A percentile compares a stretch with the other conserved stretches of the same genome.
Evolutionary conservation across 2,113 vertebrate genomes (phyloP).

Genomic region (Blennius ocellaris): DNA sequence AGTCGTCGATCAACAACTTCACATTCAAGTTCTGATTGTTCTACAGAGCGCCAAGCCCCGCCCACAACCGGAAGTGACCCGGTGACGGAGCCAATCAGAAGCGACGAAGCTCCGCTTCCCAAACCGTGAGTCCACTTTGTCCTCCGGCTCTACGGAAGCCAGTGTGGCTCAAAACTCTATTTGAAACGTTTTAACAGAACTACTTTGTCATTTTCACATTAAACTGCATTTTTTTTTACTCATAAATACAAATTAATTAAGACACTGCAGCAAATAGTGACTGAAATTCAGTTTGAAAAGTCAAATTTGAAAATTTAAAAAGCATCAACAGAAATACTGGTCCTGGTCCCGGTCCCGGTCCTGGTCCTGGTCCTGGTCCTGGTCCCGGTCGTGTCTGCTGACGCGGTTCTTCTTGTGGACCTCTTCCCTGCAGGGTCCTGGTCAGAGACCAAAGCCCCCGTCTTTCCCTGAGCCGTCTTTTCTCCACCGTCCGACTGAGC

Average conservation of each 20-base stretch:
- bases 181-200: no score
- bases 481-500: slow-evolving; percentile 83
- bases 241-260: no score
- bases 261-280: no score
- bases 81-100: slow-evolving; percentile 57
- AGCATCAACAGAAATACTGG: no score
- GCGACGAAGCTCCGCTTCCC: slow-evolving; percentile 29
- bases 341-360: no score
- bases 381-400: background rate
- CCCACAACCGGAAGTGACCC: background rate
- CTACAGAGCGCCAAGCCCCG: slow-evolving; percentile 28
- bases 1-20: no score
- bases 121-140: slow-evolving; percentile 58
- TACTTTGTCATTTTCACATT: no score
- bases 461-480: slow-evolving; percentile 84
- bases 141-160: no score
- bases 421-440: slow-evolving; percentile 18
- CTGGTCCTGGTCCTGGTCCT: background rate
- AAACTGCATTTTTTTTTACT: no score
- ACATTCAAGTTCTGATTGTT: slow-evolving; percentile 12
- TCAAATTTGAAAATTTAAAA: no score
- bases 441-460: slow-evolving; percentile 52
- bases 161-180: no score
- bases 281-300: no score
- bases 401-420: background rate